phyloP scores from a whole-genome alignment of 2,797 vertebrate species.

The Enteromius argenteus region DNA sequence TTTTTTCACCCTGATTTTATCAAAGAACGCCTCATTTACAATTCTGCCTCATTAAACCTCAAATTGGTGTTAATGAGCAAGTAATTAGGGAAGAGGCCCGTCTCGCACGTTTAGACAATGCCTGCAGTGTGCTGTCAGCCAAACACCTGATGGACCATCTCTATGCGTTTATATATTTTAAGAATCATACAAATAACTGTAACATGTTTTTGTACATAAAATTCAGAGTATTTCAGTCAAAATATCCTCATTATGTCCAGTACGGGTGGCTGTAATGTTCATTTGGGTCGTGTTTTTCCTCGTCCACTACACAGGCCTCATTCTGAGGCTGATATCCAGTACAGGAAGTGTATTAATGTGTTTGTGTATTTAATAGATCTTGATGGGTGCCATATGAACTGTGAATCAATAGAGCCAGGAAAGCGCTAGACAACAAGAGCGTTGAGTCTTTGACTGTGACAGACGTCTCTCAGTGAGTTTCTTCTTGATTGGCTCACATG shows the following conservation, averaged over 20 bases:
- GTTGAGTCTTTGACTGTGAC: constrained; percentile 50
- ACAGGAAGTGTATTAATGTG: constrained; percentile 67
- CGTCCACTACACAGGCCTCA: constrained; percentile 38
- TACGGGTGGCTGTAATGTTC: constrained; percentile 29
- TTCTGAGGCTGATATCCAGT: constrained; percentile 43
- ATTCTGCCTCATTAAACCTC: constrained; percentile 76
- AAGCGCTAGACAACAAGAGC: constrained; percentile 37
- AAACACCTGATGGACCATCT: constrained; percentile 50
- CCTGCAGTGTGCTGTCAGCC: constrained; percentile 55
- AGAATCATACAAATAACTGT: constrained; percentile 61
- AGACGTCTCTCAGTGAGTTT: constrained; percentile 36
- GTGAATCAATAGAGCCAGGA: constrained; percentile 9
- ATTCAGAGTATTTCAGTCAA: constrained; percentile 56
- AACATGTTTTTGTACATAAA: constrained; percentile 56
- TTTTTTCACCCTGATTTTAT: constrained; percentile 69
- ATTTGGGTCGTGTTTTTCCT: constrained; percentile 18
- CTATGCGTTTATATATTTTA: constrained; percentile 49
- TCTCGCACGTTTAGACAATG: constrained; percentile 54
- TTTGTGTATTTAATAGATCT: constrained; percentile 74
- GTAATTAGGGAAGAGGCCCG: constrained; percentile 78
- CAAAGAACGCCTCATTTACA: constrained; percentile 76
- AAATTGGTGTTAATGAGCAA: constrained; percentile 79
- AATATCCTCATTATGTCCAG: constrained; percentile 52
- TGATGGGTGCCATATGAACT: constrained; percentile 78
- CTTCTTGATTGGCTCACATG: constrained; percentile 34